These are phyloP conservation scores for Jacana jacana DNA, from an alignment of 2,113 vertebrate genomes.

Conservation along the genomic window DNA sequence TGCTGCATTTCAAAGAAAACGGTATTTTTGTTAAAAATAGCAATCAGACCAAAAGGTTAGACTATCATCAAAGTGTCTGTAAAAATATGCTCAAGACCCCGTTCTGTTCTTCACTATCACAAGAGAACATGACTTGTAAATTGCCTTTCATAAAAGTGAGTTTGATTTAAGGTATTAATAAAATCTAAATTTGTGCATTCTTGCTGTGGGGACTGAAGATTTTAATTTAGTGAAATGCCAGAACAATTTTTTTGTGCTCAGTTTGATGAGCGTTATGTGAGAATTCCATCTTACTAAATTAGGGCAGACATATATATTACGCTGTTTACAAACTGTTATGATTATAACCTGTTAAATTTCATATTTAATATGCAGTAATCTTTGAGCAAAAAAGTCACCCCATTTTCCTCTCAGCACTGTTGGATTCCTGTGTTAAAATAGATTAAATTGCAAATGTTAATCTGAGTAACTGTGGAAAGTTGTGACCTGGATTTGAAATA, in stretches of 20 bases:
- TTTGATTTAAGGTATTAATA: slow-evolving; percentile 80
- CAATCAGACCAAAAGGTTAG: slow-evolving; percentile 36
- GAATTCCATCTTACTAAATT: slow-evolving; percentile 61
- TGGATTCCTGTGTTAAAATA: slow-evolving; percentile 48
- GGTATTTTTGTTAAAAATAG: slow-evolving; percentile 14
- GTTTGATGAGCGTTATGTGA: slow-evolving; percentile 63
- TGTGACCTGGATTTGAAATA: slow-evolving; percentile 61
- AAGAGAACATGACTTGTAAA: slow-evolving; percentile 57
- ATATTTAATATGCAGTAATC: slow-evolving; percentile 57
- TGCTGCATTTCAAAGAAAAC: slow-evolving; percentile 27
- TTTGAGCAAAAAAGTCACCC: slow-evolving; percentile 40
- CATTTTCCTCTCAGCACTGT: background rate
- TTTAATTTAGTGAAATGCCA: slow-evolving; percentile 75
- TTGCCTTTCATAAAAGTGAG: slow-evolving; percentile 68
- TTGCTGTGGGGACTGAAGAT: slow-evolving; percentile 61
- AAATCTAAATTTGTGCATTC: slow-evolving; percentile 70
- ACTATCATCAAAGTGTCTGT: slow-evolving; percentile 32
- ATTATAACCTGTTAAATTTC: slow-evolving; percentile 71
- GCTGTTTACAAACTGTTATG: slow-evolving; percentile 65
- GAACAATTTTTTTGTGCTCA: slow-evolving; percentile 61
- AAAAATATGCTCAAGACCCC: slow-evolving; percentile 55
- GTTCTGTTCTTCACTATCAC: slow-evolving; percentile 37
- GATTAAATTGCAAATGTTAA: slow-evolving; percentile 62
- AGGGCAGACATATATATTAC: slow-evolving; percentile 59
- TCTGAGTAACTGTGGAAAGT: slow-evolving; percentile 30